Evolutionary conservation across 2,797 vertebrate genomes (phyloP), one percentile per base, ranked within the genome.

Genomic region (Brachyrhaphis roseni): DNA sequence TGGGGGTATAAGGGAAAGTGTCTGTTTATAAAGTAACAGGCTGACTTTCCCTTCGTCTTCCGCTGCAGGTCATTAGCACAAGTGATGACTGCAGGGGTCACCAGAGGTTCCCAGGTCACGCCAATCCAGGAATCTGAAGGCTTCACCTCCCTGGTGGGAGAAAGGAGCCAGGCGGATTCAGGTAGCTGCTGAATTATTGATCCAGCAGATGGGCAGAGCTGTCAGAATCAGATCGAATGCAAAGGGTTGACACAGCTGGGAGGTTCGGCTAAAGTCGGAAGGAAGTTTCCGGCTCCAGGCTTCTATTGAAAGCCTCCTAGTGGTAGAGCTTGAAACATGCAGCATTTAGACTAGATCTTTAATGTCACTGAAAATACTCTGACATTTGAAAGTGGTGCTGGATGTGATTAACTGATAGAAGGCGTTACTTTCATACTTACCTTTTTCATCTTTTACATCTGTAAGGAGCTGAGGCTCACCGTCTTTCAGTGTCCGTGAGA

Each of bases 31-130:
- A 79, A 80, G 76, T 23, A 85, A 87, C 87, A 84, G 78, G n/a
- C 41, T 41, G 15, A 34, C 51, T 43, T 72, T 70, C 28, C 20
- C 36, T 43, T 51, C 70, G 45, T 80, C 81, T 81, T 87, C 80
- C 84, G 88, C 82, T 86, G 47, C 79, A 88, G 88, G 92, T 93
- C 91, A 93, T 95, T 93, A 94, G 87, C 89, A 89, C 72, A 53
- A 57, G 84, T 81, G 90, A 91, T 84, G 90, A 82, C 76, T 74
- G 12, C 51, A 59, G 23, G 86, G 93, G 91, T 94, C 90, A 89
- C 59, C 74, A 55, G 78, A 83, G 90, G 91, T 91, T 91, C 80
- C 62, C 0, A 57, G 92, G 91, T 93, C 92, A 75, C 8, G 0
- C 23, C 78, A 47, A 84, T 66, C 86, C 87, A 89, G 87, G 86